These are phyloP conservation scores for Drosophila yooni DNA, from an alignment of 2,888 invertebrate genomes.

Conservation along the genomic window DNA sequence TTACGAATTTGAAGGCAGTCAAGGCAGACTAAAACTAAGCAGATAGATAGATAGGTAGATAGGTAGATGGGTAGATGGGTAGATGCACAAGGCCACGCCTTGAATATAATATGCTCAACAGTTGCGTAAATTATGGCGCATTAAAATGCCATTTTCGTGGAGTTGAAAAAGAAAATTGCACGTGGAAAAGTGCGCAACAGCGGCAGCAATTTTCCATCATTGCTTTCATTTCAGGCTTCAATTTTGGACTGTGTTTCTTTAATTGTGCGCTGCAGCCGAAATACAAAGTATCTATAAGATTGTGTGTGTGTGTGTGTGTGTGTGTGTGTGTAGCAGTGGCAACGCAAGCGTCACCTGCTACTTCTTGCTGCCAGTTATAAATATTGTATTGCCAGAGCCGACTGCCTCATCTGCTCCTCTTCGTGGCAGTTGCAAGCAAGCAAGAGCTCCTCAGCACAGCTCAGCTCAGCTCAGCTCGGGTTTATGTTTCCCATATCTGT, in stretches of 20 bases:
- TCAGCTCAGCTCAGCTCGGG: slow-evolving; percentile 10
- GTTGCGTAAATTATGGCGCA: slow-evolving; percentile 55
- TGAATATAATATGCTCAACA: slow-evolving; percentile 1
- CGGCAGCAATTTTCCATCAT: slow-evolving; percentile 50
- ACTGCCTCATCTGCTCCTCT: slow-evolving; percentile 8
- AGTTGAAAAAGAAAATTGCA: slow-evolving; percentile 44
- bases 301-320: background rate
- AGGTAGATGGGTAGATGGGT: background rate
- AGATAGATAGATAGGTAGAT: background rate
- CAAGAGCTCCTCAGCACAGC: slow-evolving; percentile 19
- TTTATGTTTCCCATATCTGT: slow-evolving; percentile 16
- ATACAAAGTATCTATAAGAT: slow-evolving; percentile 68
- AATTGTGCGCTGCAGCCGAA: slow-evolving; percentile 55
- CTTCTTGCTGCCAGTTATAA: slow-evolving; percentile 62
- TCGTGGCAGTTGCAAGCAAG: background rate
- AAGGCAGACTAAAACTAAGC: background rate
- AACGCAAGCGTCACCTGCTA: slow-evolving; percentile 53
- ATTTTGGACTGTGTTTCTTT: slow-evolving; percentile 45
- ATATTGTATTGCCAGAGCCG: slow-evolving; percentile 65
- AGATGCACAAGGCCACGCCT: background rate
- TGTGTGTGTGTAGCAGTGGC: slow-evolving; percentile 45
- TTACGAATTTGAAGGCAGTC: background rate
- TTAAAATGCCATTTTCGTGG: slow-evolving; percentile 66
- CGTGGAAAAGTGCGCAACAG: slow-evolving; percentile 36
- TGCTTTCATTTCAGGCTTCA: slow-evolving; percentile 51